Evolutionary conservation across 2,888 invertebrate species (phyloP).

Genomic region (Nomada goodeniana): DNA sequence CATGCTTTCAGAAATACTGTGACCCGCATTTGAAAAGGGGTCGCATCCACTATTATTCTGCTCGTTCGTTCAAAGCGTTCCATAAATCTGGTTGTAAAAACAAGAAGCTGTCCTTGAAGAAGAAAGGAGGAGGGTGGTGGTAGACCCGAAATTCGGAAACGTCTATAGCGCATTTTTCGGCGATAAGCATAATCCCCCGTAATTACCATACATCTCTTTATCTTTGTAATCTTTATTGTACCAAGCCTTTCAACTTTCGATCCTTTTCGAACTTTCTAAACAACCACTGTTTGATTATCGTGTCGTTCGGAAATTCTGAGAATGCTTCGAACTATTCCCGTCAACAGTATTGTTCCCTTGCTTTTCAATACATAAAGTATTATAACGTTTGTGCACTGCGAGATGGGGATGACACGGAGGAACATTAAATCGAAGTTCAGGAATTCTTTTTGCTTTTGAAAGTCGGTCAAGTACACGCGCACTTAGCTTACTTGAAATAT

Average conservation of each 20-base stretch:
- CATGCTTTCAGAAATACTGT: not conserved
- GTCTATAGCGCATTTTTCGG: not conserved
- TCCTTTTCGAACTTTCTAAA: too few relatives aligned
- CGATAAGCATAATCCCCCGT: too few relatives aligned
- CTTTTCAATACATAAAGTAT: not conserved
- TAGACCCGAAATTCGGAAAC: not conserved
- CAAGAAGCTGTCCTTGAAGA: not conserved
- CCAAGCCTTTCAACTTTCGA: too few relatives aligned
- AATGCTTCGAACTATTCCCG: too few relatives aligned
- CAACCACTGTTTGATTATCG: too few relatives aligned
- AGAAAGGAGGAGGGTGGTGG: not conserved
- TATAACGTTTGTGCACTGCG: not conserved
- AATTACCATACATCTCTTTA: too few relatives aligned
- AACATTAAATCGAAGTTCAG: conserved; percentile 1
- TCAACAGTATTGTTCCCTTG: too few relatives aligned
- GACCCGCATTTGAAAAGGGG: not conserved
- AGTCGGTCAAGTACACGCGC: conserved; percentile 25
- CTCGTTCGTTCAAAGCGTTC: not conserved
- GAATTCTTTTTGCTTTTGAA: conserved; percentile 21
- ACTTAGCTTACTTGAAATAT: conserved; percentile 13
- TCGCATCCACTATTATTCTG: not conserved
- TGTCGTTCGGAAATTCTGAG: too few relatives aligned
- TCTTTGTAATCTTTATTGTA: too few relatives aligned
- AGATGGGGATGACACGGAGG: not conserved
- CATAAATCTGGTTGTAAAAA: not conserved